Evolutionary conservation across 1,140 invertebrate genomes (phyloP), one percentile per base, ranked within the genome.

Genomic region (Apis mellifera): DNA sequence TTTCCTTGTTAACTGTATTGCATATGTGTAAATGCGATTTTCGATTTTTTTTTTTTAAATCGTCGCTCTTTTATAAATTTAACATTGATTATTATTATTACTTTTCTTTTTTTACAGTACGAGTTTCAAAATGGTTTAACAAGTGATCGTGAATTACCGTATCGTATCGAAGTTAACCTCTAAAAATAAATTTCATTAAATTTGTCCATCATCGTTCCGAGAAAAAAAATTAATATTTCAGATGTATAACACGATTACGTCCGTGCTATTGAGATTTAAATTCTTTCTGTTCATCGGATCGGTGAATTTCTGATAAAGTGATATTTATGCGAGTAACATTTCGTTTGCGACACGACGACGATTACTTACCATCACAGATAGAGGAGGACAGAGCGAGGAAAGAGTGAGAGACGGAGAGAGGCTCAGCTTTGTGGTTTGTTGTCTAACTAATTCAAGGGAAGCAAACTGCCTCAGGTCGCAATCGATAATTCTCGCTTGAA

Each of bases 381-480:
- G n/a, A 23, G 32, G 15, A 15, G 4, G 13, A 15, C 15, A 9
- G 8, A 15, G 9, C 2, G 15, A 4, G 19, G 32, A 32, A 11
- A 8, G 19, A 13, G 7, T 13, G 21, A 19, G 9, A 32, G 13
- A 21, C 19, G 17, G 26, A 70, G 60, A 12, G 32, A 55, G 72
- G 32, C 50, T 52, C 62, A 77, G 85, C 82, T 87, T 87, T 80
- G 81, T 69, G 85, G 86, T 73, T 84, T 60, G 85, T 86, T 86
- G 71, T 48, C 59, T 86, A 65, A 86, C 83, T 87, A 86, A 87
- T 87, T 87, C 85, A 86, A 84, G 85, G 77, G 86, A 62, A 66
- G 62, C 82, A 64, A 83, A 78, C 73, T 64, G 26, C 65, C 52
- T 26, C 64, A 21, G 32, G 8, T 72, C 23, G 42, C 59, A 86